A percentile compares a stretch with the other conserved stretches of the same genome.
phyloP scores from a whole-genome alignment of 2,113 vertebrate genomes.

The Nesoenas mayeri region DNA sequence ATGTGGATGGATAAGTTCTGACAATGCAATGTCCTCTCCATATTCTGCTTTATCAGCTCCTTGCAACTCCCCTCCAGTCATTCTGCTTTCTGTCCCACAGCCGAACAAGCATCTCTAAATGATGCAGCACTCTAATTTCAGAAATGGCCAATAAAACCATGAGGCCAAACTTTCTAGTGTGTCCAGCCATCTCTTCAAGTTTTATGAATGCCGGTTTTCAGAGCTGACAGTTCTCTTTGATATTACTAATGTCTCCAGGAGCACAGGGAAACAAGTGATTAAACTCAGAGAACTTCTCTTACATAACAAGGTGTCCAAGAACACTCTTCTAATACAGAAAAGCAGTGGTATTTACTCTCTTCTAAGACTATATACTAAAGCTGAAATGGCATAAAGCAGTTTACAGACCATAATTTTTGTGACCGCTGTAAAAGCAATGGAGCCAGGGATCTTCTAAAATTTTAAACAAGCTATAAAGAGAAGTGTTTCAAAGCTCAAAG shows the following conservation, averaged over 20 bases:
- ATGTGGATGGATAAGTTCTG: not conserved
- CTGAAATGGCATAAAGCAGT: not conserved
- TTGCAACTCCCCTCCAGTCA: not conserved
- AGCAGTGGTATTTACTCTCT: not conserved
- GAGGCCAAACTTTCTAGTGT: not conserved
- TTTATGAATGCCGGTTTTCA: not conserved
- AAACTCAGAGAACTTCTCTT: not conserved
- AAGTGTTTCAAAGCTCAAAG: not conserved
- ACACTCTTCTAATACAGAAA: not conserved
- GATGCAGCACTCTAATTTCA: slow-evolving; percentile 2
- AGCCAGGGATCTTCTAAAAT: not conserved
- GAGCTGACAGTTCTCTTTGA: not conserved
- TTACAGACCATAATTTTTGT: not conserved
- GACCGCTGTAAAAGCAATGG: not conserved
- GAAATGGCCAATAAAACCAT: slow-evolving; percentile 7
- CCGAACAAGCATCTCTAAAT: not conserved
- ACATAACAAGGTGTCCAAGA: not conserved
- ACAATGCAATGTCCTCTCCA: not conserved
- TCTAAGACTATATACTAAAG: not conserved
- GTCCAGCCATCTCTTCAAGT: not conserved
- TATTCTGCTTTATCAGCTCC: not conserved
- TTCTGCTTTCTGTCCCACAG: not conserved
- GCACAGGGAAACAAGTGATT: not conserved
- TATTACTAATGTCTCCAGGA: not conserved
- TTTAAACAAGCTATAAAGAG: not conserved